Percentiles rank a stretch among this genome's conserved stretches.
Evolutionary conservation across 2,113 vertebrate species (phyloP).

Genomic region (Lonchura striata): DNA sequence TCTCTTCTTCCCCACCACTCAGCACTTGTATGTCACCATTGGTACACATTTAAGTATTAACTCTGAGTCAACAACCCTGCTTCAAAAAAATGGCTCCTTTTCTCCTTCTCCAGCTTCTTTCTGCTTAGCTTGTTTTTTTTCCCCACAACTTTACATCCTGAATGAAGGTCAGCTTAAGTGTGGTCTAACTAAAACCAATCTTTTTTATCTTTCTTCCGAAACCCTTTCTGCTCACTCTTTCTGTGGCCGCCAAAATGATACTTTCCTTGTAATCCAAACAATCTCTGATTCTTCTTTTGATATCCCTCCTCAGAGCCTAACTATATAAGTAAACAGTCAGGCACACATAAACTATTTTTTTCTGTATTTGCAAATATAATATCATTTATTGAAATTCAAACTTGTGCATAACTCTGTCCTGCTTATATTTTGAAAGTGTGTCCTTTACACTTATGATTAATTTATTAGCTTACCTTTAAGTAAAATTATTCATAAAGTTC

Average conservation of each 20-base stretch:
- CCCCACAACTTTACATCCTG: not conserved
- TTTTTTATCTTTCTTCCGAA: not conserved
- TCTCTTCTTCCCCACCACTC: accelerated
- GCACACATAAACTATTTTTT: not conserved
- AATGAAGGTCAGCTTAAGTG: not conserved
- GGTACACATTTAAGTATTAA: not conserved
- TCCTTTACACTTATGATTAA: not conserved
- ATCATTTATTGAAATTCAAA: not conserved
- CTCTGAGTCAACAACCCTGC: not conserved
- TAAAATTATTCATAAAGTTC: not conserved
- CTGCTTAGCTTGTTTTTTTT: not conserved
- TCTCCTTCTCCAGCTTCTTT: not conserved
- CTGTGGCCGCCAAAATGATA: not conserved
- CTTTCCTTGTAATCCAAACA: not conserved
- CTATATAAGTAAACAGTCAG: not conserved
- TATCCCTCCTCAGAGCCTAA: not conserved
- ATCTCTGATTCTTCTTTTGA: not conserved
- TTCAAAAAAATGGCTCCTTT: not conserved
- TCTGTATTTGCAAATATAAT: not conserved
- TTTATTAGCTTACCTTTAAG: not conserved
- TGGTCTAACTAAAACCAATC: not conserved
- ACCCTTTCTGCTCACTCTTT: not conserved
- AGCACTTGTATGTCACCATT: not conserved
- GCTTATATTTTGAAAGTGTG: not conserved
- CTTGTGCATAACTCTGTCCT: not conserved